Evolutionary conservation across 2,113 vertebrate species (phyloP).

Genomic region (Nansenia antarctica): DNA sequence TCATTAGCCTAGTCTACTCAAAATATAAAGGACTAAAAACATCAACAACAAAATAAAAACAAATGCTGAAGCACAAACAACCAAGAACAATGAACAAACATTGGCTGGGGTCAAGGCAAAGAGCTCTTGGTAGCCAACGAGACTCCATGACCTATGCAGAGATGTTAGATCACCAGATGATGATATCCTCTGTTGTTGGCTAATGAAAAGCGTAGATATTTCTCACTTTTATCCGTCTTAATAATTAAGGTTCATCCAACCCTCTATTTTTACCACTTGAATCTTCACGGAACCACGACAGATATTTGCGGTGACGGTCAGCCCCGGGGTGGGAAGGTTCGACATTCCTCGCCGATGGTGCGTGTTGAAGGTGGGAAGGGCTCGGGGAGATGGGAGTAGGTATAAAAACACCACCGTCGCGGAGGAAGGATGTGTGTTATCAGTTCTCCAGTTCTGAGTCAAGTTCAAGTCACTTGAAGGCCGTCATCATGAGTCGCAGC

Average conservation of each 20-base stretch:
- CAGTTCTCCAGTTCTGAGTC: slow-evolving; percentile 3
- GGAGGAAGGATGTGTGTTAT: slow-evolving; percentile 1
- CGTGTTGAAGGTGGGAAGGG: slow-evolving; percentile 14
- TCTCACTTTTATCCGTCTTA: neutral
- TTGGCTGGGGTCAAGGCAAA: no score
- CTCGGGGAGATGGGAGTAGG: slow-evolving; percentile 31
- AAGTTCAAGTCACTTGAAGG: slow-evolving; percentile 7
- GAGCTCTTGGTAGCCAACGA: no score
- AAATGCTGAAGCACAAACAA: no score
- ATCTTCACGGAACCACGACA: slow-evolving; percentile 58
- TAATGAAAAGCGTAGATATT: neutral
- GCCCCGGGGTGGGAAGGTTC: slow-evolving; percentile 57
- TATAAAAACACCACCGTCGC: slow-evolving; percentile 54
- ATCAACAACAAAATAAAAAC: no score
- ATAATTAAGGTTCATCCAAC: slow-evolving; percentile 35
- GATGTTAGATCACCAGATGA: no score
- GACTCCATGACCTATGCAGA: no score
- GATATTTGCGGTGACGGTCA: slow-evolving; percentile 61
- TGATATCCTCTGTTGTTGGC: no score
- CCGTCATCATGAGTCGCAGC: slow-evolving; percentile 71
- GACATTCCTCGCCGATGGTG: slow-evolving; percentile 65
- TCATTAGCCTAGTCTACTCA: no score
- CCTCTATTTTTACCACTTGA: slow-evolving; percentile 51
- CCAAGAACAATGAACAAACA: no score
- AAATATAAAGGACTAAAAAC: no score